A percentile compares a stretch with the other conserved stretches of the same genome.
Conservation (phyloP, 2,797 vertebrate genomes). For the Odontamblyopus lacepedii region DNA sequence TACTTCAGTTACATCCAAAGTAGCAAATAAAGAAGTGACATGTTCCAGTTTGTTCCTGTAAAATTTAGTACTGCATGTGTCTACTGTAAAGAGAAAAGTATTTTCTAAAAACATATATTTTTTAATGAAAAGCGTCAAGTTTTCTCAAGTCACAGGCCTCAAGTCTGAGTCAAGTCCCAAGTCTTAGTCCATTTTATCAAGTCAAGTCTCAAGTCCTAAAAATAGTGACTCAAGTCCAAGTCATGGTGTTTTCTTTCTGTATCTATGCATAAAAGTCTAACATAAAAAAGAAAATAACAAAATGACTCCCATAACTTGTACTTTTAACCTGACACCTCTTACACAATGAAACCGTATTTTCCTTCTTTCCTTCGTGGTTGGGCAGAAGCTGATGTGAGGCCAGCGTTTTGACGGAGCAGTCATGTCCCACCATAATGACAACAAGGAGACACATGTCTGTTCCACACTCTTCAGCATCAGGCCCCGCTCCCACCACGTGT, state of each 20-base stretch:
- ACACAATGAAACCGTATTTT: constrained; percentile 18
- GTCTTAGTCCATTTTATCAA: too few species aligned
- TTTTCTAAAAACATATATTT: too few species aligned
- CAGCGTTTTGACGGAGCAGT: constrained; percentile 67
- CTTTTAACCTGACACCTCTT: background rate
- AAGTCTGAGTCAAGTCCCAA: too few species aligned
- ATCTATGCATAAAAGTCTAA: background rate
- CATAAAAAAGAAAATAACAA: background rate
- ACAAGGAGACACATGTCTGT: constrained; percentile 84
- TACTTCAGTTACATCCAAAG: too few species aligned
- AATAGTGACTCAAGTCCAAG: too few species aligned
- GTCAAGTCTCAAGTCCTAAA: too few species aligned
- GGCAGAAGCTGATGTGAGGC: constrained; percentile 29
- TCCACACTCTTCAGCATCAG: constrained; percentile 77
- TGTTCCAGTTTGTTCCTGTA: too few species aligned
- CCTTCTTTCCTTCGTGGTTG: constrained; percentile 19
- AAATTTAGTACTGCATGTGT: too few species aligned
- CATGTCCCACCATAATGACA: constrained; percentile 76
- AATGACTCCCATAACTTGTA: background rate
- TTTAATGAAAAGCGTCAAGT: too few species aligned
- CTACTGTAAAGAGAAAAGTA: too few species aligned
- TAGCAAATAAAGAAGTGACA: too few species aligned
- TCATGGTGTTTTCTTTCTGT: background rate
- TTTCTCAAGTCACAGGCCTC: too few species aligned
- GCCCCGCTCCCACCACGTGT: constrained; percentile 79